Evolutionary conservation across 2,888 invertebrate species (phyloP), one percentile per base, ranked within the genome.

Genomic region (Gastrophysa polygoni): DNA sequence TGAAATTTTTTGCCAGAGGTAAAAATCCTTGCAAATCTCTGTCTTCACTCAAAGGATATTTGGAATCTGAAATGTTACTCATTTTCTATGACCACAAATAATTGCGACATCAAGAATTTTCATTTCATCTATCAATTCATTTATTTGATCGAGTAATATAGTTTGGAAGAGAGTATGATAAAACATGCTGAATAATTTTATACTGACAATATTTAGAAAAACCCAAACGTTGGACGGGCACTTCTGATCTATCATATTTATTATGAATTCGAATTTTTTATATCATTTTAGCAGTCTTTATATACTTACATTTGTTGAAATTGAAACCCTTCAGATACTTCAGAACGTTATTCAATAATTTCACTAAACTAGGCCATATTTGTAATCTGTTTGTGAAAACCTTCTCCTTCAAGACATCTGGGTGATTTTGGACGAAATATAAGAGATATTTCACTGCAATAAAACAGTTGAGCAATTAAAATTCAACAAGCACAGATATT

Each of bases 281-380:
- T n/a, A n/a, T n/a, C n/a, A n/a, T n/a, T n/a, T n/a, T n/a, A n/a
- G n/a, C n/a, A n/a, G n/a, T n/a, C n/a, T n/a, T n/a, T n/a, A n/a
- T n/a, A n/a, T 61, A 83, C 85, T 82, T 78, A 89, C 87, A 86
- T 72, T 83, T 82, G 64, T 83, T 82, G 56, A 80, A 79, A 67
- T 85, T 80, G 70, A 86, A 85, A 67, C 84, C 82, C 63, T 78
- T 76, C 62, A 85, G 75, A 56, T 78, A 82, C 62, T 76, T 79
- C 70, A 88, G 88, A 50, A 91, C 82, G 65, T 84, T 85, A 80
- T 90, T 91, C 69, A 92, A 82, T n/a, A 91, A 80, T 78, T 90
- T 89, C 72, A 91, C 91, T 54, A 92, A 82, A 76, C 91, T 90
- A 7, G 89, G 89, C 93, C 93, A 93, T 75, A 93, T 88, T 79